These are phyloP conservation scores for Pachycephus smyrnensis DNA, from an alignment of 2,888 invertebrate genomes.

Conservation along the genomic window DNA sequence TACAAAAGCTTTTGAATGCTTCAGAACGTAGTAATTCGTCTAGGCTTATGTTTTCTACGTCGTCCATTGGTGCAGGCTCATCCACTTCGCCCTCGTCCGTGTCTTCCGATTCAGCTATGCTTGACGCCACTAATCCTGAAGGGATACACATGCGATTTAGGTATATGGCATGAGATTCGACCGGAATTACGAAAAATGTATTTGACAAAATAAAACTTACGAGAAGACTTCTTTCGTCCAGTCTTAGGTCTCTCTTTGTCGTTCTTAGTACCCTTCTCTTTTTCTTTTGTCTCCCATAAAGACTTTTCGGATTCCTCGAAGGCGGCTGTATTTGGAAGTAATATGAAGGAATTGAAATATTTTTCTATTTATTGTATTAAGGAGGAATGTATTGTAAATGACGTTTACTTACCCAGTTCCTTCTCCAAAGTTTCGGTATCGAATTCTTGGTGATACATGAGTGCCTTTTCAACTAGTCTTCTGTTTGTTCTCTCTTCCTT, in stretches of 20 bases:
- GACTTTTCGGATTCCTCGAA: slow-evolving; percentile 43
- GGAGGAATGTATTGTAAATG: neutral
- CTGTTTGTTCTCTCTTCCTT: slow-evolving; percentile 86
- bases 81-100: slow-evolving; percentile 43
- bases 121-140: slow-evolving; percentile 41
- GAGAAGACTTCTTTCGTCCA: slow-evolving; percentile 23
- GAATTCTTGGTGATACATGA: slow-evolving; percentile 78
- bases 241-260: slow-evolving; percentile 23
- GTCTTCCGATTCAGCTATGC: slow-evolving; percentile 60
- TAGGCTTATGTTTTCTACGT: slow-evolving; percentile 7
- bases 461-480: slow-evolving; percentile 80
- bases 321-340: slow-evolving; percentile 31
- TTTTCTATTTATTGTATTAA: neutral
- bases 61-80: neutral
- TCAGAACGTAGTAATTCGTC: slow-evolving; percentile 20
- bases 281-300: slow-evolving; percentile 35
- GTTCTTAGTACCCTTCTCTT: slow-evolving; percentile 28
- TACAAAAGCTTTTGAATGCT: slow-evolving; percentile 20
- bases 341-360: neutral
- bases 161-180: neutral
- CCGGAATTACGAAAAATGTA: neutral
- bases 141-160: neutral
- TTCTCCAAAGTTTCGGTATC: slow-evolving; percentile 74
- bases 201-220: slow-evolving; percentile 11
- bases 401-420: slow-evolving; percentile 68